phyloP scores from a whole-genome alignment of 2,888 invertebrate genomes.

The Cosmorhoe ocellata region DNA sequence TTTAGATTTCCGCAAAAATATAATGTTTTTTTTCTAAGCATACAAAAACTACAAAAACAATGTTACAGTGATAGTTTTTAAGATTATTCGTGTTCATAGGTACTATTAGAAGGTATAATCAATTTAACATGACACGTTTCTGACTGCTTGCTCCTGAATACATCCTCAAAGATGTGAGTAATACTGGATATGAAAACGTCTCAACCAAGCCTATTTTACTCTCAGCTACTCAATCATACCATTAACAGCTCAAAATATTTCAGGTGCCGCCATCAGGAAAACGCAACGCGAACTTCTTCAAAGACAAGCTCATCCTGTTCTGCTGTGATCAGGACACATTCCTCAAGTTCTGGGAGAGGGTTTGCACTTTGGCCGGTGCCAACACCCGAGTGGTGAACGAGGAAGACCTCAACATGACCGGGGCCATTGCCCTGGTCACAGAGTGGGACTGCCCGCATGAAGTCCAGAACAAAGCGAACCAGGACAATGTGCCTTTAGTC shows the following conservation, averaged over 20 bases:
- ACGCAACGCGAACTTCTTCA: conserved; percentile 68
- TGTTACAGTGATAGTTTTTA: no score
- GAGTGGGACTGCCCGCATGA: conserved; percentile 84
- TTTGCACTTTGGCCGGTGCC: conserved; percentile 82
- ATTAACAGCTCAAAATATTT: conserved; percentile 2
- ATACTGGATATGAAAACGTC: no score
- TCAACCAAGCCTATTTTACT: no score
- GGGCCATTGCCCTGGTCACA: conserved; percentile 81
- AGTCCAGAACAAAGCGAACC: conserved; percentile 77
- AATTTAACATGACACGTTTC: no score
- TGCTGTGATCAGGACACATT: conserved; percentile 80
- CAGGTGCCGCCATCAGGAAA: conserved; percentile 62
- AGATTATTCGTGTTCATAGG: no score
- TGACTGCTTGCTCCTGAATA: no score
- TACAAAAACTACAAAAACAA: no score
- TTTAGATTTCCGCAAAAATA: no score
- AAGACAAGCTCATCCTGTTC: conserved; percentile 74
- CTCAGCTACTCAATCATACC: no score
- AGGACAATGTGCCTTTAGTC: conserved; percentile 84
- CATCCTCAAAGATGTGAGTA: no score
- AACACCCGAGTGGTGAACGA: conserved; percentile 74
- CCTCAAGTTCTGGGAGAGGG: conserved; percentile 83
- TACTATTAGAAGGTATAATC: no score
- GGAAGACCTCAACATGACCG: conserved; percentile 70
- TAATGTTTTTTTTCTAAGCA: no score